These are phyloP conservation scores for Chalcis sispes DNA, from an alignment of 2,888 invertebrate genomes.

Conservation along the genomic window DNA sequence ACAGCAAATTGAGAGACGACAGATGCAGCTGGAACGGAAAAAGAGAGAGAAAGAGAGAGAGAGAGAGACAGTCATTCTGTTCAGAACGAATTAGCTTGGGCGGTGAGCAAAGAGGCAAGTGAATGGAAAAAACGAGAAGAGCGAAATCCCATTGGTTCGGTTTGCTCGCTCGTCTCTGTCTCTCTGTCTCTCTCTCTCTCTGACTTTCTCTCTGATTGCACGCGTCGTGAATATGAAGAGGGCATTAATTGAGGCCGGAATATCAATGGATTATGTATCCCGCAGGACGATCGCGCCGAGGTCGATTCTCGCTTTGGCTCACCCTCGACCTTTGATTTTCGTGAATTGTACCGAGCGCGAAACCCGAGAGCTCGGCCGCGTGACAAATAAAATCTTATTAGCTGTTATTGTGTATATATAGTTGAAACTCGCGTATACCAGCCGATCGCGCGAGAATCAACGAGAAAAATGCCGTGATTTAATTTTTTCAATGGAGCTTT, in stretches of 20 bases:
- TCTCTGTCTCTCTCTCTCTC: not conserved
- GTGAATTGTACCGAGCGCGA: no score
- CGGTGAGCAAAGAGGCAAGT: no score
- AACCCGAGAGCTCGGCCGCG: no score
- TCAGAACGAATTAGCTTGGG: constrained; percentile 35
- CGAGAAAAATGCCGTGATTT: no score
- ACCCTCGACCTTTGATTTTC: no score
- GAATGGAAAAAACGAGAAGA: not conserved
- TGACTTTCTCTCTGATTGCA: not conserved
- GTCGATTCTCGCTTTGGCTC: not conserved
- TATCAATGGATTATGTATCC: constrained; percentile 37
- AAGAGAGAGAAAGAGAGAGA: no score
- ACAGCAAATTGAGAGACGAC: constrained; percentile 41
- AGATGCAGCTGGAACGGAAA: constrained; percentile 40
- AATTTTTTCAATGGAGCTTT: no score
- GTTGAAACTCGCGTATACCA: no score
- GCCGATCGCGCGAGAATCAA: no score
- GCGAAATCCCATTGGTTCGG: not conserved
- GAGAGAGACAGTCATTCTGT: not conserved
- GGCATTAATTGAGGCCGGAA: constrained; percentile 39
- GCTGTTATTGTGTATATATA: no score
- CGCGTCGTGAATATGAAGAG: constrained; percentile 22
- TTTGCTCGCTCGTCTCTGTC: no score
- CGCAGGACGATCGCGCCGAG: not conserved
- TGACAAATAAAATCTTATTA: not conserved